phyloP scores from a whole-genome alignment of 2,113 vertebrate genomes.

The Macquaria ambigua region DNA sequence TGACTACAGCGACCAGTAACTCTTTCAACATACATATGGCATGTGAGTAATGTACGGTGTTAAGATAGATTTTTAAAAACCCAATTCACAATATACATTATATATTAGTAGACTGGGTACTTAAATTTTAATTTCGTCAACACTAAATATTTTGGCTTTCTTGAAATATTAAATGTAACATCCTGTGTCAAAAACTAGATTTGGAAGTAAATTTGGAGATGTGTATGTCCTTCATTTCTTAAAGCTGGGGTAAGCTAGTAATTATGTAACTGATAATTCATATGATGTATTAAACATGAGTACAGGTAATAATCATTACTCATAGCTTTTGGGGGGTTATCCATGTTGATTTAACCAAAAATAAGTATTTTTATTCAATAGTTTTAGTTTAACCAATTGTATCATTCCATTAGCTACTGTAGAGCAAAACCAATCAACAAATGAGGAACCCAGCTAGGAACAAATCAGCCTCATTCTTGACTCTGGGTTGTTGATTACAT shows the following conservation, averaged over 20 bases:
- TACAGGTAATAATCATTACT: not conserved
- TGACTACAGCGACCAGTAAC: too few species aligned
- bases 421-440: slow-evolving; percentile 32
- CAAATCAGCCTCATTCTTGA: slow-evolving; percentile 39
- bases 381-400: not conserved
- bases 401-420: not conserved
- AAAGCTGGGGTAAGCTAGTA: not conserved
- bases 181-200: not conserved
- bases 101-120: not conserved
- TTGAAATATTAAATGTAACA: not conserved
- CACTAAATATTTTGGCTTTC: not conserved
- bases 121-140: not conserved
- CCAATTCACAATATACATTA: too few species aligned
- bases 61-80: not conserved
- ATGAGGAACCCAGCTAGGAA: slow-evolving; percentile 21
- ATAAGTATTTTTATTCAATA: not conserved
- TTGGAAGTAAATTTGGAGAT: not conserved
- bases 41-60: not conserved
- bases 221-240: not conserved
- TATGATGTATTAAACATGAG: not conserved
- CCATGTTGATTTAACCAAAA: not conserved
- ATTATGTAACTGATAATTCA: not conserved
- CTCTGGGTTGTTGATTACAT: slow-evolving; percentile 61
- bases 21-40: too few species aligned
- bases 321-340: not conserved